These are phyloP conservation scores for Sphaeridia pumilis DNA, from an alignment of 2,888 invertebrate species.

Conservation along the genomic window DNA sequence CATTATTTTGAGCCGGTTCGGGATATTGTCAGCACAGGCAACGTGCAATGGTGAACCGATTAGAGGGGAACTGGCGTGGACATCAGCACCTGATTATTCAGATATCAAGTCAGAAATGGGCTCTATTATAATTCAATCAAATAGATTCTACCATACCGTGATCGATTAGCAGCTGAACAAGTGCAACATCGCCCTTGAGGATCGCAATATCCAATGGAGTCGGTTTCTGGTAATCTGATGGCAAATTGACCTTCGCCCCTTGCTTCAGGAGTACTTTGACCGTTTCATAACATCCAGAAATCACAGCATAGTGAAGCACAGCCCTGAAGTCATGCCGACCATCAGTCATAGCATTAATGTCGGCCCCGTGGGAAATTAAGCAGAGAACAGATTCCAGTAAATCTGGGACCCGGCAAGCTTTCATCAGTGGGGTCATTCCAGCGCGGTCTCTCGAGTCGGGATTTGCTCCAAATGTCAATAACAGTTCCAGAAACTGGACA, in stretches of 20 bases:
- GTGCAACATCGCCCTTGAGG: conserved; percentile 61
- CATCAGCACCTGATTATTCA: conserved; percentile 53
- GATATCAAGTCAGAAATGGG: not conserved
- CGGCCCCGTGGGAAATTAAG: conserved; percentile 66
- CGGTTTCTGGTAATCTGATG: conserved; percentile 53
- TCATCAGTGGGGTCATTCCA: conserved; percentile 83
- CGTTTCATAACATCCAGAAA: conserved; percentile 57
- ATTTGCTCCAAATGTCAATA: conserved; percentile 73
- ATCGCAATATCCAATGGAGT: conserved; percentile 77
- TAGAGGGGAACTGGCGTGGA: conserved; percentile 66
- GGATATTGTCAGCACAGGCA: conserved; percentile 65
- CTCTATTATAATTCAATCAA: not conserved
- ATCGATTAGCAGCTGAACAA: conserved; percentile 56
- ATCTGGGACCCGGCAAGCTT: conserved; percentile 66
- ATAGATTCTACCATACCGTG: conserved; percentile 47
- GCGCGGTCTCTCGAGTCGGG: conserved; percentile 76
- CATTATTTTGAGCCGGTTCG: conserved; percentile 45
- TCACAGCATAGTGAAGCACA: conserved; percentile 76
- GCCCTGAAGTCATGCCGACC: conserved; percentile 76
- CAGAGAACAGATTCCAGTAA: conserved; percentile 64
- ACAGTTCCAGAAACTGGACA: conserved; percentile 64
- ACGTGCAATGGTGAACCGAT: conserved; percentile 72
- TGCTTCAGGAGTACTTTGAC: conserved; percentile 69
- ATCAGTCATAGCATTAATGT: conserved; percentile 74
- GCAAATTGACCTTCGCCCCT: conserved; percentile 59